Base-by-base conservation (phyloP, 2,888 invertebrate species). In the Ophion ventricosus region DNA sequence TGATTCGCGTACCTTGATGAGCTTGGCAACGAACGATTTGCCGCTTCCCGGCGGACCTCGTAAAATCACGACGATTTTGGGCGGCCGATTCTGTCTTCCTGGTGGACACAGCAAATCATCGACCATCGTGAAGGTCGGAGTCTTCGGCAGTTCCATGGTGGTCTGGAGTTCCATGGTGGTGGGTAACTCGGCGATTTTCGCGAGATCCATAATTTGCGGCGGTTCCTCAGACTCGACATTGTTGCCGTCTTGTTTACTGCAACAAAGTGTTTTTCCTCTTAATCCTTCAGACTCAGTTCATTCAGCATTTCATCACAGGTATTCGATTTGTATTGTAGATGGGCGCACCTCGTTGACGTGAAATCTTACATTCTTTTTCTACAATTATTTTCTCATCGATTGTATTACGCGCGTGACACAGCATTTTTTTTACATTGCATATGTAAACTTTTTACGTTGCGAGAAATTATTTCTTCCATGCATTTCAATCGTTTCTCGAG, bases 41-140 rank as follows among this genome's bases (percentile, higher is more conserved):
- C 99, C 99, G 93, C 98, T 97, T 11, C 99, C 99, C 0, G 99
- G 98, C 20, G 97, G 96, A 4, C 99, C 99, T 92, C 99, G 94
- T 72, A 99, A 94, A 89, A 99, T 97, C 81, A 99, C 96, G 43
- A 97, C 97, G 88, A 99, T 96, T 92, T 95, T 95, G 14, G 95
- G 95, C 25, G 99, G 98, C 88, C 99, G 95, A 88, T 95, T 96
- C 83, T 95, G 94, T 69, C 99, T 95, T 10, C 97, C 97, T 1
- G 99, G 98, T 26, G 95, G 93, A 91, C 96, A 95, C 69, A 99
- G 93, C 83, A 99, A 93, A 92, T 98, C 98, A 91, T 98, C 98
- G 88, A 98, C 96, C 93, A 95, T 95, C 56, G 96, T 95, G 40
- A 94, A 93, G 86, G 94, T 94, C 64, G 92, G 89, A 11, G 89